Evolutionary conservation across 2,888 invertebrate genomes (phyloP).

Genomic region (Drosophila kanekoi): DNA sequence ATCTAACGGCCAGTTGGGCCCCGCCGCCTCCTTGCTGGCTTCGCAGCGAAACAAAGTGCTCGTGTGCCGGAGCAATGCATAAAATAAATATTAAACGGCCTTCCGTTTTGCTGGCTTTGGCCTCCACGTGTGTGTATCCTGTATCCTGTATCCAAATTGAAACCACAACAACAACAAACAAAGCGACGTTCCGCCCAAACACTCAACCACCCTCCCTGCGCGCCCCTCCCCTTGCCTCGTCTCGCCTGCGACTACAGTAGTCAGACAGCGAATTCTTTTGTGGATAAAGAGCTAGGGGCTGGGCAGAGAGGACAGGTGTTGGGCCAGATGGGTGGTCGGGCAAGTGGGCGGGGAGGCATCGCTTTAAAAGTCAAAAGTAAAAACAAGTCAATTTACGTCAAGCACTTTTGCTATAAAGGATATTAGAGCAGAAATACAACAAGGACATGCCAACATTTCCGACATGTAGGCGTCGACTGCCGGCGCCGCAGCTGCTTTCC

Average conservation of each 20-base stretch:
- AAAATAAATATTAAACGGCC: slow-evolving; percentile 79
- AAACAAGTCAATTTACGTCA: slow-evolving; percentile 82
- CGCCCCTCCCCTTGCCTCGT: background rate
- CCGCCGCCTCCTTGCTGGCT: background rate
- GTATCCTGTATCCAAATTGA: slow-evolving; percentile 76
- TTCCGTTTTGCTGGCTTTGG: slow-evolving; percentile 59
- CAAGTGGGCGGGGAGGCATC: slow-evolving; percentile 16
- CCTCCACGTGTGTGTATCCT: slow-evolving; percentile 42
- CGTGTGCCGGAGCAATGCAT: slow-evolving; percentile 59
- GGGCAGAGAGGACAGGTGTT: background rate
- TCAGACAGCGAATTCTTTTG: slow-evolving; percentile 25
- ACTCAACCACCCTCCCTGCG: background rate
- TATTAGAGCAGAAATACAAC: slow-evolving; percentile 81
- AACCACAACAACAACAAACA: slow-evolving; percentile 76
- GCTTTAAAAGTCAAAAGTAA: slow-evolving; percentile 82
- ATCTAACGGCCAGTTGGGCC: slow-evolving; percentile 31
- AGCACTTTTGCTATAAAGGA: slow-evolving; percentile 82
- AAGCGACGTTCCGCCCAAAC: slow-evolving; percentile 10
- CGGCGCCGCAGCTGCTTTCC: slow-evolving; percentile 72
- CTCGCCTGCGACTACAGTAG: background rate
- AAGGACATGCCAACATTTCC: slow-evolving; percentile 81
- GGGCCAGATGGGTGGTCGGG: background rate
- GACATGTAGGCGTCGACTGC: slow-evolving; percentile 80
- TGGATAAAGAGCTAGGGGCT: slow-evolving; percentile 1
- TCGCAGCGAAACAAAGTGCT: slow-evolving; percentile 45